Conservation (phyloP, 2,797 vertebrate species). For the Microctenopoma stevenorrisi region DNA sequence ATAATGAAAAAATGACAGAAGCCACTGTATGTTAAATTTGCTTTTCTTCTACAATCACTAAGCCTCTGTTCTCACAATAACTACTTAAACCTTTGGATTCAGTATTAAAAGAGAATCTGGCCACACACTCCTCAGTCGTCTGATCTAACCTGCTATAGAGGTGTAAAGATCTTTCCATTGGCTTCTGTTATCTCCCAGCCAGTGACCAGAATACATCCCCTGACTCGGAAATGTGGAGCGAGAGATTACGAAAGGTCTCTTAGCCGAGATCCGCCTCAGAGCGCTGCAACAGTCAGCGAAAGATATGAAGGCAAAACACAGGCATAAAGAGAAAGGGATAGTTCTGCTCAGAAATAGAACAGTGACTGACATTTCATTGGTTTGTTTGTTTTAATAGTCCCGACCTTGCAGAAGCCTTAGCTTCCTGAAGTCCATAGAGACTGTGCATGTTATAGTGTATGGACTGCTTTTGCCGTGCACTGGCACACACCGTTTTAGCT, state of each 20-base stretch:
- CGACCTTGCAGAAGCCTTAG: slow-evolving; percentile 88
- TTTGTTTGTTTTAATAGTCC: neutral
- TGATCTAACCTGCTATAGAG: slow-evolving; percentile 86
- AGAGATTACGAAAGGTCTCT: slow-evolving; percentile 90
- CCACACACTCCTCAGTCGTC: too few relatives aligned
- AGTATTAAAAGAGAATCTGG: too few relatives aligned
- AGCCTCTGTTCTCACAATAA: too few relatives aligned
- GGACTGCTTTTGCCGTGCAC: slow-evolving; percentile 83
- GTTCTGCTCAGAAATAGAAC: too few relatives aligned
- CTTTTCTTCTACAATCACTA: too few relatives aligned
- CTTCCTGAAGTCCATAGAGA: slow-evolving; percentile 91
- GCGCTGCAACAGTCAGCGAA: slow-evolving; percentile 75
- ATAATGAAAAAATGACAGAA: too few relatives aligned
- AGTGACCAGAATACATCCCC: slow-evolving; percentile 90
- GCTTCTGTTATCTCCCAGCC: slow-evolving; percentile 91
- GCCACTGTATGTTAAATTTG: too few relatives aligned
- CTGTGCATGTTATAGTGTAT: slow-evolving; percentile 91
- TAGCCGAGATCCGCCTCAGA: slow-evolving; percentile 81
- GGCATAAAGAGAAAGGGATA: neutral
- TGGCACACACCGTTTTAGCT: slow-evolving; percentile 87
- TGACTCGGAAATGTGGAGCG: slow-evolving; percentile 93
- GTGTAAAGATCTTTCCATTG: slow-evolving; percentile 89
- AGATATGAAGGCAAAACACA: neutral
- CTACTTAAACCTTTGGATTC: too few relatives aligned
- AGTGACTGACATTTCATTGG: neutral